Evolutionary conservation across 2,888 invertebrate genomes (phyloP).

Genomic region (Polydrusus tereticollis): DNA sequence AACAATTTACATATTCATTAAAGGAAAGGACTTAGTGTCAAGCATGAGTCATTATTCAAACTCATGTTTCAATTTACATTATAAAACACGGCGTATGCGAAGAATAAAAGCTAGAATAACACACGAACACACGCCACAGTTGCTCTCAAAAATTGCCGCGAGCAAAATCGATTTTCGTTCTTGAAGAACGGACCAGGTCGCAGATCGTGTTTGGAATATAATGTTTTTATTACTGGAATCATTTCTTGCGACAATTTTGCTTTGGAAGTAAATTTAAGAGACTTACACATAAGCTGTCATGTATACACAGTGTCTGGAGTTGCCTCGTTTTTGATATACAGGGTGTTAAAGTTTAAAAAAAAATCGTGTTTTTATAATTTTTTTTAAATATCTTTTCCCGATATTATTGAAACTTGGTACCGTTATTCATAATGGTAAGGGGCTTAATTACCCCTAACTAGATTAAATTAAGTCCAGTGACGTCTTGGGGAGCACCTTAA

Average conservation of each 20-base stretch:
- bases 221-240: slow-evolving; percentile 7
- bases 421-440: no score
- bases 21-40: slow-evolving; percentile 32
- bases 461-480: no score
- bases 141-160: slow-evolving; percentile 20
- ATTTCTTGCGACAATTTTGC: not conserved
- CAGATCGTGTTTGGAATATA: slow-evolving; percentile 19
- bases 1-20: slow-evolving; percentile 42
- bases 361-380: no score
- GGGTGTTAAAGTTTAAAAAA: no score
- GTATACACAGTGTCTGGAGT: no score
- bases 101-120: slow-evolving; percentile 33
- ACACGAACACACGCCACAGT: slow-evolving; percentile 31
- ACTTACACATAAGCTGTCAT: no score
- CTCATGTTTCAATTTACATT: slow-evolving; percentile 49
- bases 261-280: no score
- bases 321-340: no score
- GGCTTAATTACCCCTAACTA: no score
- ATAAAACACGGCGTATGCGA: slow-evolving; percentile 39
- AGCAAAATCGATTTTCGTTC: slow-evolving; percentile 33
- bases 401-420: no score
- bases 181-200: slow-evolving; percentile 22
- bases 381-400: no score
- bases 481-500: no score
- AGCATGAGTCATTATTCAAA: slow-evolving; percentile 48